Conservation (phyloP, 1,140 invertebrate genomes). For the Drosophila novamexicana region DNA sequence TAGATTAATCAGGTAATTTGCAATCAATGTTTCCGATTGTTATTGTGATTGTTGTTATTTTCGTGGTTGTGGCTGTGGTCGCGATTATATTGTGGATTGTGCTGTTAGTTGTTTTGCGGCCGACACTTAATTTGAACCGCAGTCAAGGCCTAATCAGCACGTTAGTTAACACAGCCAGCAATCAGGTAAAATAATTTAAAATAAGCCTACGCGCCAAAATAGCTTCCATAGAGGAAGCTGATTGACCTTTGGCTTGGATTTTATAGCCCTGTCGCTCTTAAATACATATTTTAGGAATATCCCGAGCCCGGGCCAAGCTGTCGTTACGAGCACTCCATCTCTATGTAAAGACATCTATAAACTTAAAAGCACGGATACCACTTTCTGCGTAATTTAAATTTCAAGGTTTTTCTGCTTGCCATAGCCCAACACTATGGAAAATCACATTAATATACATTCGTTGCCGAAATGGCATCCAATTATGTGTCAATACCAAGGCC, state of each 20-base stretch:
- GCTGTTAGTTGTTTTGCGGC: constrained; percentile 16
- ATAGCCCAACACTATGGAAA: no score
- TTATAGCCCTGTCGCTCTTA: no score
- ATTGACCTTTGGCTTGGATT: background rate
- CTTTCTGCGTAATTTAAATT: no score
- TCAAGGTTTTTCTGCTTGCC: no score
- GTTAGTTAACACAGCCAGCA: constrained; percentile 58
- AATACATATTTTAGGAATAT: no score
- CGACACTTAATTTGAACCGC: constrained; percentile 59
- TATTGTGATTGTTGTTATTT: constrained; percentile 14
- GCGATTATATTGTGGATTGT: constrained; percentile 42
- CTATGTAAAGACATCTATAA: no score
- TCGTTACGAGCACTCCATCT: no score
- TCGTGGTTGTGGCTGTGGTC: constrained; percentile 14
- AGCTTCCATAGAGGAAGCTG: background rate
- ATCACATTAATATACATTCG: no score
- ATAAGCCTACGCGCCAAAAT: constrained; percentile 3
- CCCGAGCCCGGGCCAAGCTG: no score
- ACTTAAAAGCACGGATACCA: no score
- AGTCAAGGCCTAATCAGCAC: constrained; percentile 54
- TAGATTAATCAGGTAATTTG: constrained; percentile 17
- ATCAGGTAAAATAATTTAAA: constrained; percentile 41
- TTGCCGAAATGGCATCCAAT: no score
- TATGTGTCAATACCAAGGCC: no score
- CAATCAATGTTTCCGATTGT: constrained; percentile 20